Evolutionary conservation across 2,888 invertebrate genomes (phyloP).

Genomic region (Ectemnius cavifrons): DNA sequence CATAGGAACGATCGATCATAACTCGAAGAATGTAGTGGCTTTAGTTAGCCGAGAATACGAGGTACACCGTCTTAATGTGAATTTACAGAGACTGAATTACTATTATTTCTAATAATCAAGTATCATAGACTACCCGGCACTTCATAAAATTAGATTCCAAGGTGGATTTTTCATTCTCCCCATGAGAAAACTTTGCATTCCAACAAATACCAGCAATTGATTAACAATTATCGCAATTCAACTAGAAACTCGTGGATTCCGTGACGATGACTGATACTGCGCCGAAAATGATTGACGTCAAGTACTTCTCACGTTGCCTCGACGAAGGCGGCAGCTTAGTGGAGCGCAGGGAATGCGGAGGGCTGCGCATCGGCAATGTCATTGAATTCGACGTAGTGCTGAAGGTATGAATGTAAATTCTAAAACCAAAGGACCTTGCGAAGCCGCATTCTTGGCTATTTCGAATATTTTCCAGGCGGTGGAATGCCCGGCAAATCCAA

Average conservation of each 20-base stretch:
- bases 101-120: too few species aligned
- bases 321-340: slow-evolving; percentile 65
- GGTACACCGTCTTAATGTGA: slow-evolving; percentile 73
- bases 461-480: slow-evolving; percentile 69
- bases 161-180: too few species aligned
- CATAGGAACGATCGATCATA: slow-evolving; percentile 82
- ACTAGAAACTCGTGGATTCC: slow-evolving; percentile 78
- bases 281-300: slow-evolving; percentile 79
- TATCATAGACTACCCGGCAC: too few species aligned
- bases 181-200: too few species aligned
- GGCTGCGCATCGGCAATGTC: slow-evolving; percentile 81
- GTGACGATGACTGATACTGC: slow-evolving; percentile 77
- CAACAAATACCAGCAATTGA: not conserved
- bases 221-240: not conserved
- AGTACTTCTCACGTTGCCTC: slow-evolving; percentile 80
- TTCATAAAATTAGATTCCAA: too few species aligned
- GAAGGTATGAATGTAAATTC: slow-evolving; percentile 69
- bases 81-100: too few species aligned
- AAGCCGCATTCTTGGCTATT: not conserved
- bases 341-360: slow-evolving; percentile 82
- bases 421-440: not conserved
- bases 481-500: slow-evolving; percentile 81
- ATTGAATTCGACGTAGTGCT: slow-evolving; percentile 81
- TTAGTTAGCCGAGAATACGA: slow-evolving; percentile 85
- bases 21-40: slow-evolving; percentile 84